Conservation (phyloP, 2,888 invertebrate species). For the Polydrusus pterygomalis region DNA sequence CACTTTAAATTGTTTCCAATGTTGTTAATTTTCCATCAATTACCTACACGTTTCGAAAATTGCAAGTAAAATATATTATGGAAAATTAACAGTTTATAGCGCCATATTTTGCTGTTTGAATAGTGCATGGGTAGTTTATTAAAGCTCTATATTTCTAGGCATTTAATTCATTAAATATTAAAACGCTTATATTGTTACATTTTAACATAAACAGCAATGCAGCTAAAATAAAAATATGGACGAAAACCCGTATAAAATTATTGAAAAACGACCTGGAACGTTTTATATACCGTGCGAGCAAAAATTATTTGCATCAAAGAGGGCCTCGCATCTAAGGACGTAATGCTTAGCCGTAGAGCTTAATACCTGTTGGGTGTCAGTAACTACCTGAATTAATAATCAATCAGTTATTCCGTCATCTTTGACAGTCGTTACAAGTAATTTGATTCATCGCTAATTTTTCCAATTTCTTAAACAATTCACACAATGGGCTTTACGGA, state of each 20-base stretch:
- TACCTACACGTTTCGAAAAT: not conserved
- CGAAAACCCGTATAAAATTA: not conserved
- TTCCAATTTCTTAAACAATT: no score
- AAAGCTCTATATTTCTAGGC: not conserved
- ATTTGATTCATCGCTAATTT: no score
- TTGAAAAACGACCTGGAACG: no score
- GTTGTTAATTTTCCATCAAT: not conserved
- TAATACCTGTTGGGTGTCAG: no score
- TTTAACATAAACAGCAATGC: not conserved
- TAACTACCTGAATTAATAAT: no score
- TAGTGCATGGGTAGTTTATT: not conserved
- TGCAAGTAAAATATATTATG: not conserved
- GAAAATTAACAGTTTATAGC: not conserved
- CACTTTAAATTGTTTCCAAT: constrained; percentile 1
- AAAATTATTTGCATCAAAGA: no score
- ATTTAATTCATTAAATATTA: not conserved
- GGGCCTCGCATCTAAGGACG: no score
- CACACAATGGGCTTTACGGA: no score
- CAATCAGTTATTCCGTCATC: no score
- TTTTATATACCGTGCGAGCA: no score
- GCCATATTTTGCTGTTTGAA: not conserved
- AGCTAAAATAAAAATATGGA: not conserved
- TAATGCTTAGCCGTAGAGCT: no score
- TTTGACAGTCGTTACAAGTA: no score
- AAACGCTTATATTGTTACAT: not conserved